Percentiles rank a stretch among this genome's conserved stretches.
phyloP scores from a whole-genome alignment of 2,797 vertebrate species.

The Parotocinclus haroldoi region DNA sequence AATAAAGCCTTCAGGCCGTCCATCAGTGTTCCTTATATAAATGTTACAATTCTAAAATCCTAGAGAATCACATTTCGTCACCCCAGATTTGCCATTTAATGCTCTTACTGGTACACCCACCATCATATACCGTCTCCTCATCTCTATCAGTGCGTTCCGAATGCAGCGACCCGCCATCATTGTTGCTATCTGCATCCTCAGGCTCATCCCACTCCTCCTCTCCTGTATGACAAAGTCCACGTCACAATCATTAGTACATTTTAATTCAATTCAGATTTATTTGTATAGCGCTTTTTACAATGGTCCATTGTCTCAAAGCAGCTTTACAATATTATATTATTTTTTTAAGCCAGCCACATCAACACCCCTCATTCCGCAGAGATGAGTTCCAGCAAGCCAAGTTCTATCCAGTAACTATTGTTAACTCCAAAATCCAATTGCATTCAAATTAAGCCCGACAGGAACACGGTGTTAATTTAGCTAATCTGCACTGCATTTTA shows the following conservation, averaged over 20 bases:
- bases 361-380: not conserved
- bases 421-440: not conserved
- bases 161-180: conserved; percentile 78
- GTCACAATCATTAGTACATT: conserved; percentile 9
- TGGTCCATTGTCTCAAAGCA: no score
- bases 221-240: conserved; percentile 52
- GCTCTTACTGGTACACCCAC: conserved; percentile 59
- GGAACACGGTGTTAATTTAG: conserved; percentile 11
- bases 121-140: conserved; percentile 78
- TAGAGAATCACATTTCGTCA: no score
- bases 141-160: conserved; percentile 89
- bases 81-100: no score
- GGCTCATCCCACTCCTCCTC: conserved; percentile 77
- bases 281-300: no score
- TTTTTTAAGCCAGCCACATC: not conserved
- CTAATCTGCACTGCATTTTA: conserved; percentile 20
- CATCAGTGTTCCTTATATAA: no score
- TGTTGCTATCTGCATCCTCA: conserved; percentile 74
- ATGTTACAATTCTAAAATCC: no score
- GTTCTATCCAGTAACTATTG: not conserved
- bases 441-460: no score
- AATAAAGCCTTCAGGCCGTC: no score
- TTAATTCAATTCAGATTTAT: no score
- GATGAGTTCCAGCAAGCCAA: not conserved
- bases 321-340: no score